Evolutionary conservation across 2,888 invertebrate species (phyloP).

Genomic region (Cheilosia pagana): DNA sequence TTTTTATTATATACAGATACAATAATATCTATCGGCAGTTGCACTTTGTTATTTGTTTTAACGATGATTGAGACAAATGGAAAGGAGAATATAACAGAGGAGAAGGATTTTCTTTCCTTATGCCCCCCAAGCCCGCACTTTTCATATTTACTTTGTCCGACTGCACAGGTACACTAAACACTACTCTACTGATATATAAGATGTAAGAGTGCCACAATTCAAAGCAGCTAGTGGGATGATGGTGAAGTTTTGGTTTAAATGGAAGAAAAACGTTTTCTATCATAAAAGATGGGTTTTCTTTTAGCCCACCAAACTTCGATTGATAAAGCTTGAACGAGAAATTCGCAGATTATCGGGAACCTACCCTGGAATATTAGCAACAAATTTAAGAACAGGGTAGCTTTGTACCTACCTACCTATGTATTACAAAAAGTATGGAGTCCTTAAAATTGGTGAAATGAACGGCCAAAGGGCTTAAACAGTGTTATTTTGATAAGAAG

Average conservation of each 20-base stretch:
- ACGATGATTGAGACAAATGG: not conserved
- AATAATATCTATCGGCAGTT: conserved; percentile 1
- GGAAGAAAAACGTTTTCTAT: conserved; percentile 1
- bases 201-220: conserved; percentile 30
- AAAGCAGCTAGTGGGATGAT: conserved; percentile 59
- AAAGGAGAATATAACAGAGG: not conserved
- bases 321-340: too few relatives aligned
- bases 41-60: not conserved
- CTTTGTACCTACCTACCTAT: too few relatives aligned
- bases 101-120: conserved; percentile 18
- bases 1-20: conserved; percentile 17
- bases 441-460: too few relatives aligned
- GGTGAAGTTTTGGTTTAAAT: conserved; percentile 58
- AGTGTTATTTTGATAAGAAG: too few relatives aligned
- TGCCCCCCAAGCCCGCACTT: too few relatives aligned
- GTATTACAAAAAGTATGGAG: too few relatives aligned
- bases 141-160: conserved; percentile 66
- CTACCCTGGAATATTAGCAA: too few relatives aligned
- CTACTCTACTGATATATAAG: conserved; percentile 15
- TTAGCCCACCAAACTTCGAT: too few relatives aligned
- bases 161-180: conserved; percentile 32
- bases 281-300: too few relatives aligned
- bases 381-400: too few relatives aligned
- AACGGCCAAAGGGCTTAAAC: too few relatives aligned
- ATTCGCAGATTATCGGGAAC: too few relatives aligned